These are phyloP conservation scores for Noctilio leporinus DNA, from an alignment of 2,113 vertebrate species.

Conservation along the genomic window DNA sequence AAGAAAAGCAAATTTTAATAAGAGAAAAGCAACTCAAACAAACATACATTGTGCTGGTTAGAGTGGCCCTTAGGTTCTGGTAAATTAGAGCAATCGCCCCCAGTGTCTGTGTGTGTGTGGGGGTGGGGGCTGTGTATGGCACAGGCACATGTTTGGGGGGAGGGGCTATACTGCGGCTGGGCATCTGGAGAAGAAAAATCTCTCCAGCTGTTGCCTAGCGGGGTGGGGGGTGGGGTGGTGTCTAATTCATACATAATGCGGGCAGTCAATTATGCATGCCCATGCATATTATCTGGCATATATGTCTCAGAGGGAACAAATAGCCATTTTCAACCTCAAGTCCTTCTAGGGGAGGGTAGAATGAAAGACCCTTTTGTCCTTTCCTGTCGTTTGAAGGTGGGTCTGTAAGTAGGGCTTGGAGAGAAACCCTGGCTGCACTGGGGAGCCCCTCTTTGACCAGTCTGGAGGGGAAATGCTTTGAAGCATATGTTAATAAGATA, in stretches of 20 bases:
- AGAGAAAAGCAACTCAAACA: constrained; percentile 30
- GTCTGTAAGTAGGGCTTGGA: not conserved
- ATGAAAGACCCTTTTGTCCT: constrained; percentile 52
- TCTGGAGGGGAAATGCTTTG: not conserved
- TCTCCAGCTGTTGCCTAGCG: constrained; percentile 35
- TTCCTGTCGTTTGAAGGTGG: constrained; percentile 13
- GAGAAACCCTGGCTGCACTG: not conserved
- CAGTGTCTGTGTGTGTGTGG: not conserved
- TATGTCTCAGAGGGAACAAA: constrained; percentile 23
- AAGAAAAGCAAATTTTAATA: constrained; percentile 13
- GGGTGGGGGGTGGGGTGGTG: too few relatives aligned
- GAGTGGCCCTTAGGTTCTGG: not conserved
- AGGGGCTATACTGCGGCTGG: not conserved
- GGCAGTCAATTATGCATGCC: constrained; percentile 40
- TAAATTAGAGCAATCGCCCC: constrained; percentile 18
- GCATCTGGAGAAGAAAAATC: constrained; percentile 40
- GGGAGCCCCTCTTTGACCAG: not conserved
- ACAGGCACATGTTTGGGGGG: not conserved
- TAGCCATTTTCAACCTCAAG: constrained; percentile 27
- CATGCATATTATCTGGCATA: constrained; percentile 5
- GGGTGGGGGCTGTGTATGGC: not conserved
- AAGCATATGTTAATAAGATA: not conserved
- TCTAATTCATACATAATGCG: constrained; percentile 52
- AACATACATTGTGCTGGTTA: not conserved
- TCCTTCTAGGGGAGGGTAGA: not conserved